phyloP scores from a whole-genome alignment of 2,888 invertebrate species.

The Cataglyphis rosenhaueri region DNA sequence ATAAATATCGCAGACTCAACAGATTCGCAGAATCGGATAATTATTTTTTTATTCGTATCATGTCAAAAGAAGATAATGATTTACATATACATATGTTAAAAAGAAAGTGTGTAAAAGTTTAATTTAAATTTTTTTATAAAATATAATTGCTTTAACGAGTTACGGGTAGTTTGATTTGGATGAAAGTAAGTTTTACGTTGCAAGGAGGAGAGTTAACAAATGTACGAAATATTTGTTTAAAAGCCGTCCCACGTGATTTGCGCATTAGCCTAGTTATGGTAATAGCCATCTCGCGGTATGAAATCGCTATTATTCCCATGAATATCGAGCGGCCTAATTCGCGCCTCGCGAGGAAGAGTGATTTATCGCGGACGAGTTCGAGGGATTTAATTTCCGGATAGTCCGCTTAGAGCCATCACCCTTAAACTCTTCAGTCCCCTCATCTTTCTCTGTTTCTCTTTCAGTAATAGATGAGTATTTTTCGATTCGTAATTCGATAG shows the following conservation, averaged over 20 bases:
- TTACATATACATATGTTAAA: background rate
- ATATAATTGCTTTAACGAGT: background rate
- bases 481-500: slow-evolving; percentile 26
- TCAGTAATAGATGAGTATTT: slow-evolving; percentile 20
- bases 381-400: slow-evolving; percentile 71
- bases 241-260: slow-evolving; percentile 28
- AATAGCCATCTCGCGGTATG: slow-evolving; percentile 20
- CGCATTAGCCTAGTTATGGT: slow-evolving; percentile 40
- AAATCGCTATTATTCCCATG: slow-evolving; percentile 39
- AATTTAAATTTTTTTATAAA: background rate
- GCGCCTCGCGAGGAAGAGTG: slow-evolving; percentile 43
- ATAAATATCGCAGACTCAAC: background rate
- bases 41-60: background rate
- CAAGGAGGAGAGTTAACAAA: slow-evolving; percentile 12
- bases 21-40: background rate
- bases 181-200: background rate
- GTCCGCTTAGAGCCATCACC: background rate
- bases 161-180: background rate
- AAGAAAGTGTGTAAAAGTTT: background rate
- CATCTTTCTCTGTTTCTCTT: slow-evolving; percentile 2
- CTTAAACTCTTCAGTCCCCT: slow-evolving; percentile 9
- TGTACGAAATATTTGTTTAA: slow-evolving; percentile 31
- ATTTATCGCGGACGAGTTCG: slow-evolving; percentile 61
- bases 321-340: slow-evolving; percentile 59
- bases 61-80: background rate